Conservation (phyloP, 2,888 invertebrate genomes). For the Diachrysia chrysitis region DNA sequence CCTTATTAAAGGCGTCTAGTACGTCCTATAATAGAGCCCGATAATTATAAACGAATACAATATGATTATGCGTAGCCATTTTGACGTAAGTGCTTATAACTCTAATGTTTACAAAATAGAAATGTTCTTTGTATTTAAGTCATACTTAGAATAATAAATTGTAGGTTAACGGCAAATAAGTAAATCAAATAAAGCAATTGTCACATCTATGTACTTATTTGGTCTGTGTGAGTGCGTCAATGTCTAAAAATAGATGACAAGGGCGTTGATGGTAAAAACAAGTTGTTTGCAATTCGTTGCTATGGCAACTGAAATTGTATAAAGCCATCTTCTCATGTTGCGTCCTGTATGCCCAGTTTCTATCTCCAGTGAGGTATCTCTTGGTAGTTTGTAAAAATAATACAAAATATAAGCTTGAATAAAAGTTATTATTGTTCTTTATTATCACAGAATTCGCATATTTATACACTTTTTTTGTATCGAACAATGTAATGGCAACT, state of each 20-base stretch:
- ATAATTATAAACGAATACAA: too few relatives aligned
- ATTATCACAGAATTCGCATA: slow-evolving; percentile 67
- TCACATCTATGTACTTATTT: slow-evolving; percentile 8
- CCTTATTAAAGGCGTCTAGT: too few relatives aligned
- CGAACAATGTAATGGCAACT: slow-evolving; percentile 35
- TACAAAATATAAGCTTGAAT: slow-evolving; percentile 34
- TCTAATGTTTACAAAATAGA: neutral
- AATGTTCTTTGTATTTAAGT: neutral
- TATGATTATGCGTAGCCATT: too few relatives aligned
- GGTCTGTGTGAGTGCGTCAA: slow-evolving; percentile 9
- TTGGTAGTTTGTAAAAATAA: neutral
- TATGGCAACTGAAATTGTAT: neutral
- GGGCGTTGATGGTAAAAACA: neutral
- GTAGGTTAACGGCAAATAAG: slow-evolving; percentile 1
- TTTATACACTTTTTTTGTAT: slow-evolving; percentile 55
- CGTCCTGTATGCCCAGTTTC: too few relatives aligned
- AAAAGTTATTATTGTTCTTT: slow-evolving; percentile 49
- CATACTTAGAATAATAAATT: too few relatives aligned
- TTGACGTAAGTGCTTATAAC: too few relatives aligned
- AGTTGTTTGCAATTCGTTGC: slow-evolving; percentile 8
- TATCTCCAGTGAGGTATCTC: too few relatives aligned
- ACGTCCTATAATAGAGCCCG: too few relatives aligned
- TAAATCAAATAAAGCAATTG: slow-evolving; percentile 8
- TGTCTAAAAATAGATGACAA: slow-evolving; percentile 13
- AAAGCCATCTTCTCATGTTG: too few relatives aligned